phyloP scores from a whole-genome alignment of 2,888 invertebrate genomes.

The Autographa gamma region DNA sequence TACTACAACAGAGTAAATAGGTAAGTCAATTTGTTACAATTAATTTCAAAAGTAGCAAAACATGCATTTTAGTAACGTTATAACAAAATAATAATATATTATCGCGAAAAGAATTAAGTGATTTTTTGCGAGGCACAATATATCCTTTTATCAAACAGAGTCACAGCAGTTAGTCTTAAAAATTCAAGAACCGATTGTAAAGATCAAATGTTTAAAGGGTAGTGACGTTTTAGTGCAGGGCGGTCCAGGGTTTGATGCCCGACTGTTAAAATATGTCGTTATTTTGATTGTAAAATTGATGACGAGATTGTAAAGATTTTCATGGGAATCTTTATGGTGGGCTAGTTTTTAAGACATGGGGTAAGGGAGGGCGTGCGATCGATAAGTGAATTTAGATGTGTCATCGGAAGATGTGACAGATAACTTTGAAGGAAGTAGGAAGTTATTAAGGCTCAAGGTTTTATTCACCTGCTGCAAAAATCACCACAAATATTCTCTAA shows the following conservation, averaged over 20 bases:
- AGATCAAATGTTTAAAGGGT: constrained; percentile 58
- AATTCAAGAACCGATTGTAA: constrained; percentile 40
- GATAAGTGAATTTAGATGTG: constrained; percentile 11
- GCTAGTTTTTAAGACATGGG: constrained; percentile 50
- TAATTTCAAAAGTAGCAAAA: too few species aligned
- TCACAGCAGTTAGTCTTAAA: constrained; percentile 45
- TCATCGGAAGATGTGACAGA: background rate
- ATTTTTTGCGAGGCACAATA: too few species aligned
- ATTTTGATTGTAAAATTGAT: constrained; percentile 64
- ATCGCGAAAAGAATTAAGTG: too few species aligned
- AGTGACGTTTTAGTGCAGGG: constrained; percentile 59
- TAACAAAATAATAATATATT: too few species aligned
- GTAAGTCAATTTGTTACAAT: too few species aligned
- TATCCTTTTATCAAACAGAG: background rate
- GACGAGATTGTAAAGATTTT: constrained; percentile 61
- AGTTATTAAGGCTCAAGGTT: background rate
- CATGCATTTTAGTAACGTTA: too few species aligned
- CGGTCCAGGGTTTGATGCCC: constrained; percentile 56
- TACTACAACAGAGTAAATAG: too few species aligned
- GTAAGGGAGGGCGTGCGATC: constrained; percentile 28
- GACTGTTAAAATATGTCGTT: constrained; percentile 62
- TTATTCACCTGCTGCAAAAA: background rate
- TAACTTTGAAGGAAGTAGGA: background rate
- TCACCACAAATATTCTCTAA: too few species aligned
- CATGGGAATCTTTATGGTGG: constrained; percentile 57